These are phyloP conservation scores for Solen grandis DNA, from an alignment of 1,140 invertebrate species.

Conservation along the genomic window DNA sequence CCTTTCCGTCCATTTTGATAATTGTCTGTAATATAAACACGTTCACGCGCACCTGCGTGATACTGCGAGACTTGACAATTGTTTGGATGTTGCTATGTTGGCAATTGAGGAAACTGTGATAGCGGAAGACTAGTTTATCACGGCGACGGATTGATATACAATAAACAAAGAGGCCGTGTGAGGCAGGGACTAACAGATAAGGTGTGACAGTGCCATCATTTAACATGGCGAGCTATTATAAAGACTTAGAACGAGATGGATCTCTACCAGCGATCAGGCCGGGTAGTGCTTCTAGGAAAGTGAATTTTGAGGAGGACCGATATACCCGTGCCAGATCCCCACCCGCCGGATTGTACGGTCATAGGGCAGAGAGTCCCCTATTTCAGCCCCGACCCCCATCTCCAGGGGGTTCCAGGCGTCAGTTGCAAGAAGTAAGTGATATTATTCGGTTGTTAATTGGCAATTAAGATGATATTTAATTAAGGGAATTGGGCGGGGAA, in stretches of 20 bases:
- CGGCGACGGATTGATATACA: slow-evolving; percentile 25
- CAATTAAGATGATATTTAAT: slow-evolving; percentile 8
- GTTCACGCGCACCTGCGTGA: slow-evolving; percentile 48
- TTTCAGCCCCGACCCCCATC: slow-evolving; percentile 61
- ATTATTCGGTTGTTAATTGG: slow-evolving; percentile 7
- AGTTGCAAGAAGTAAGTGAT: slow-evolving; percentile 50
- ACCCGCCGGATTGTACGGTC: neutral
- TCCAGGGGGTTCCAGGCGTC: slow-evolving; percentile 48
- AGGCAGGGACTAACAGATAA: neutral
- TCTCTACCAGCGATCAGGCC: slow-evolving; percentile 57
- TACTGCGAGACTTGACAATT: slow-evolving; percentile 18
- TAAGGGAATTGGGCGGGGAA: neutral
- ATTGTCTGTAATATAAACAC: neutral
- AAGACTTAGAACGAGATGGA: slow-evolving; percentile 56
- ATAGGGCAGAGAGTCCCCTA: slow-evolving; percentile 33
- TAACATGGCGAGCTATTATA: slow-evolving; percentile 65
- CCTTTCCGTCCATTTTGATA: neutral
- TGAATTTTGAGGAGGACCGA: slow-evolving; percentile 54
- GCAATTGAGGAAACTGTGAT: slow-evolving; percentile 32
- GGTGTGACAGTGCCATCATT: neutral
- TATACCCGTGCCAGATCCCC: slow-evolving; percentile 14
- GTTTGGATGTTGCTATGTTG: slow-evolving; percentile 55
- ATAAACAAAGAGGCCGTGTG: neutral
- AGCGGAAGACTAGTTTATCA: slow-evolving; percentile 24
- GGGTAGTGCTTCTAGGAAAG: slow-evolving; percentile 4